Percentiles rank a stretch among this genome's conserved stretches.
Evolutionary conservation across 2,888 invertebrate genomes (phyloP).

Genomic region (Sphaeridia pumilis): DNA sequence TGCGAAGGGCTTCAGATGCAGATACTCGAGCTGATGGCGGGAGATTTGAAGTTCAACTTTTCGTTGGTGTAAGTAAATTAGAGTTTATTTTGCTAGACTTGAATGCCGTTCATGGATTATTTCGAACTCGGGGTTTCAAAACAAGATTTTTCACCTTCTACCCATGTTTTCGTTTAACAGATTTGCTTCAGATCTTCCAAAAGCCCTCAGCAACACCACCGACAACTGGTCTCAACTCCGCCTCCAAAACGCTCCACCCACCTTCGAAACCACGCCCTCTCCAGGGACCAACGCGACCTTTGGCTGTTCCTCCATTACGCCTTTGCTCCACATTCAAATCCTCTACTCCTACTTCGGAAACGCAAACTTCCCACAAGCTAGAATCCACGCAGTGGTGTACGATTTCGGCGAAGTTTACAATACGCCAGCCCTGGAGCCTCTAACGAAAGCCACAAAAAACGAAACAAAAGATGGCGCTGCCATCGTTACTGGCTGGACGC

Average conservation of each 20-base stretch:
- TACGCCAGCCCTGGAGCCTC: slow-evolving; percentile 16
- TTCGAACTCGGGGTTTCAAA: neutral
- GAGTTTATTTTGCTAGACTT: slow-evolving; percentile 1
- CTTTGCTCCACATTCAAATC: slow-evolving; percentile 40
- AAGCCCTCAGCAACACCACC: neutral
- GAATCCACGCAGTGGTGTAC: slow-evolving; percentile 41
- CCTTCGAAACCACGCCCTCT: slow-evolving; percentile 19
- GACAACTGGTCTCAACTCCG: slow-evolving; percentile 11
- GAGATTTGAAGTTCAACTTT: slow-evolving; percentile 8
- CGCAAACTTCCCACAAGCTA: slow-evolving; percentile 42
- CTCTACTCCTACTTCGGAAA: slow-evolving; percentile 45
- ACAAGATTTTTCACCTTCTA: neutral
- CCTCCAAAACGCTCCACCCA: neutral
- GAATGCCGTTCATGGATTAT: neutral
- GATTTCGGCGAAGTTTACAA: slow-evolving; percentile 28
- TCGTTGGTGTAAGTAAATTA: neutral
- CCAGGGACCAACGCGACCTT: slow-evolving; percentile 7
- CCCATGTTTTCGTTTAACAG: neutral
- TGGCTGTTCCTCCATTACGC: slow-evolving; percentile 40
- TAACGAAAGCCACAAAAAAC: slow-evolving; percentile 3
- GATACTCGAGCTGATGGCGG: slow-evolving; percentile 37
- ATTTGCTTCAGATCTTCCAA: neutral
- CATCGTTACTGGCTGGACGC: slow-evolving; percentile 44
- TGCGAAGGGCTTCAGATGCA: slow-evolving; percentile 39
- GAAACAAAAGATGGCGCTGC: slow-evolving; percentile 36